Evolutionary conservation across 2,888 invertebrate genomes (phyloP).

Genomic region (Nemapogon koenigi): DNA sequence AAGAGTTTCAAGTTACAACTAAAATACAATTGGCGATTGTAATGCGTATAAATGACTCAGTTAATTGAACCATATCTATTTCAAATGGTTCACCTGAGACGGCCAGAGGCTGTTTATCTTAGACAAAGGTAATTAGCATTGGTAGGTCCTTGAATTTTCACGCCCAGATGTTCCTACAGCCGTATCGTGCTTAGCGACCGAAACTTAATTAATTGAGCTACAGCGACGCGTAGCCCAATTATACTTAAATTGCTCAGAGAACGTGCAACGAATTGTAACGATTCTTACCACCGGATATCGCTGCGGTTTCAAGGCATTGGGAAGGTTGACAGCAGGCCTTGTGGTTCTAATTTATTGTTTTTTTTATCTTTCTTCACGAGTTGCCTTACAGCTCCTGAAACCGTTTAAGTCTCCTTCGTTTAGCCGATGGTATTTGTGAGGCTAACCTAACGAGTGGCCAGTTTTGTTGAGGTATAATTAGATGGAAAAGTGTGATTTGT

Average conservation of each 20-base stretch:
- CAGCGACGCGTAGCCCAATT: slow-evolving; percentile 29
- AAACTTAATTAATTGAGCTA: slow-evolving; percentile 24
- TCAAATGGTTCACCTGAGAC: slow-evolving; percentile 20
- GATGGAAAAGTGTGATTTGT: too few species aligned
- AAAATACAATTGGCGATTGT: slow-evolving; percentile 3
- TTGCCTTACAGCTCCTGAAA: too few species aligned
- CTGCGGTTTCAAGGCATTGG: too few species aligned
- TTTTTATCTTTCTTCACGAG: too few species aligned
- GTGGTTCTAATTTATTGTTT: too few species aligned
- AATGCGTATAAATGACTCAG: slow-evolving; percentile 19
- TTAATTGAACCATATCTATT: slow-evolving; percentile 28
- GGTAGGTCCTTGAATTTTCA: slow-evolving; percentile 25
- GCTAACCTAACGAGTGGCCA: too few species aligned
- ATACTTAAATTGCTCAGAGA: slow-evolving; percentile 21
- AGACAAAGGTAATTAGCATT: slow-evolving; percentile 26
- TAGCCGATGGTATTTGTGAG: too few species aligned
- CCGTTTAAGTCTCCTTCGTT: too few species aligned
- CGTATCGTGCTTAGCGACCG: slow-evolving; percentile 3
- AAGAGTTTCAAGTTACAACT: too few species aligned
- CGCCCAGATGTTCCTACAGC: slow-evolving; percentile 16
- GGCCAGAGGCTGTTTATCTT: slow-evolving; percentile 25
- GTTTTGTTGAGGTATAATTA: too few species aligned
- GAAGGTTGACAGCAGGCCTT: too few species aligned
- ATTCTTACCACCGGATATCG: background rate
- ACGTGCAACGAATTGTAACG: slow-evolving; percentile 5